These are phyloP conservation scores for Xenopus petersii DNA, from an alignment of 2,797 vertebrate species.

Conservation along the genomic window DNA sequence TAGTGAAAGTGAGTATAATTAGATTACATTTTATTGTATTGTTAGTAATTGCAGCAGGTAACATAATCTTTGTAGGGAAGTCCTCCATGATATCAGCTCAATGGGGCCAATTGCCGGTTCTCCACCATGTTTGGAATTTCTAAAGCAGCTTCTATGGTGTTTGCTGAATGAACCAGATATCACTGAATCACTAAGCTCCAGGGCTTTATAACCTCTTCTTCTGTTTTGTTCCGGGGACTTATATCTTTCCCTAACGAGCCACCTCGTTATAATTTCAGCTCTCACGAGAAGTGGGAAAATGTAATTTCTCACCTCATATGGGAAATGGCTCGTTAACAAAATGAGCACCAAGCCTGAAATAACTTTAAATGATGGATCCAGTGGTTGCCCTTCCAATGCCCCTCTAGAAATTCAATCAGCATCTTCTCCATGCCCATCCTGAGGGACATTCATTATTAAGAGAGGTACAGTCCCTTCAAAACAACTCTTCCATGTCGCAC, in stretches of 20 bases:
- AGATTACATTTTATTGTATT: too few species aligned
- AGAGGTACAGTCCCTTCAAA: too few species aligned
- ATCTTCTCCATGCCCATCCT: too few species aligned
- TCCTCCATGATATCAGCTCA: too few species aligned
- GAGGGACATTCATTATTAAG: too few species aligned
- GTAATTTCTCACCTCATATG: conserved; percentile 26
- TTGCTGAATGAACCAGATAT: conserved; percentile 5
- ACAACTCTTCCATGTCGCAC: too few species aligned
- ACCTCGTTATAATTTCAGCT: conserved; percentile 29
- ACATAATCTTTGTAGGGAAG: too few species aligned
- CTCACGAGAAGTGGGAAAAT: conserved; percentile 3
- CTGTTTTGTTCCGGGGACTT: conserved; percentile 4
- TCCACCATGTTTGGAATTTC: conserved; percentile 10
- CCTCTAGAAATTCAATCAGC: too few species aligned
- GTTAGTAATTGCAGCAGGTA: too few species aligned
- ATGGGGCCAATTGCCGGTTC: too few species aligned
- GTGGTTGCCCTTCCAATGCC: background rate
- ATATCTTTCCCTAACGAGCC: conserved; percentile 31
- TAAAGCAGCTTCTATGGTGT: conserved; percentile 9
- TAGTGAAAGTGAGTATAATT: too few species aligned
- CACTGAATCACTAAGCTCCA: conserved; percentile 2
- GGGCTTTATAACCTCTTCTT: conserved; percentile 6
- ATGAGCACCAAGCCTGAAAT: background rate
- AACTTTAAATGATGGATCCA: background rate
- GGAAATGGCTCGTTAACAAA: background rate